These are phyloP conservation scores for Forpus xanthops DNA, from an alignment of 2,797 vertebrate species.

Conservation along the genomic window DNA sequence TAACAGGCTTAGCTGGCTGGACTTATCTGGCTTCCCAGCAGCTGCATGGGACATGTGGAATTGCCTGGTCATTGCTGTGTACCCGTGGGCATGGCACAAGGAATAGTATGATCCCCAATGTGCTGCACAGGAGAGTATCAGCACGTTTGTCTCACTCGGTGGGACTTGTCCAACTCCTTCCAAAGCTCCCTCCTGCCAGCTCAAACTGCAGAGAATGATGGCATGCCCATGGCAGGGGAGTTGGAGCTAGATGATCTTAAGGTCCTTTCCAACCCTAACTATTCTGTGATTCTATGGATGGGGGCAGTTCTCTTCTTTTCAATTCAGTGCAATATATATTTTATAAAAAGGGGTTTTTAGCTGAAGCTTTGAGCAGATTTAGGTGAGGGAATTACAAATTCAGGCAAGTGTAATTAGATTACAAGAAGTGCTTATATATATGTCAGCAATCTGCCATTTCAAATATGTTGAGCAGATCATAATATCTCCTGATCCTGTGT, in stretches of 20 bases:
- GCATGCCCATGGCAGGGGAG: not conserved
- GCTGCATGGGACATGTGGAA: not conserved
- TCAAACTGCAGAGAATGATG: not conserved
- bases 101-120: not conserved
- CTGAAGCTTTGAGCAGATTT: not conserved
- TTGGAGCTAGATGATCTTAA: not conserved
- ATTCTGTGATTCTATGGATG: not conserved
- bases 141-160: not conserved
- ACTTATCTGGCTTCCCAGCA: not conserved
- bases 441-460: not conserved
- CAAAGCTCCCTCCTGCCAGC: not conserved
- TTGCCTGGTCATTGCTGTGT: not conserved
- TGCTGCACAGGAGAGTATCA: not conserved
- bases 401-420: not conserved
- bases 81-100: not conserved
- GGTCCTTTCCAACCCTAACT: not conserved
- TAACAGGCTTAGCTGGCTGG: not conserved
- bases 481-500: not conserved
- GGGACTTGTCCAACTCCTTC: not conserved
- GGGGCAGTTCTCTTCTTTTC: not conserved
- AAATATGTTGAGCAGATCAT: not conserved
- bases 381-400: not conserved
- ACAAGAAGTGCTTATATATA: not conserved
- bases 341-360: not conserved
- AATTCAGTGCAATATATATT: not conserved